phyloP scores from a whole-genome alignment of 1,140 invertebrate species.

The Penaeus vannamei region DNA sequence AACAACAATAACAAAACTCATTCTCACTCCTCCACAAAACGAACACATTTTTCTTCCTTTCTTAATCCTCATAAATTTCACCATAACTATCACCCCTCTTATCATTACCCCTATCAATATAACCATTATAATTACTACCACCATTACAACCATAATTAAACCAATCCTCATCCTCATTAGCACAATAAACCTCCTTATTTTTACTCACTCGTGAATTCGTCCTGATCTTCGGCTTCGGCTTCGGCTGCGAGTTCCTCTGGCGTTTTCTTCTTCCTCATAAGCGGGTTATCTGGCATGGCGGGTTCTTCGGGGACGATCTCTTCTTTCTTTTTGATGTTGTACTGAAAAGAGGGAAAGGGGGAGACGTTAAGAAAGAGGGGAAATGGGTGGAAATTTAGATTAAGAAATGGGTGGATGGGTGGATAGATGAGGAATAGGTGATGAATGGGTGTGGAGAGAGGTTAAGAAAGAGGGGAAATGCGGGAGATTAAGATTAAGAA shows the following conservation, averaged over 20 bases:
- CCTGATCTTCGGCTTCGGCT: conserved; percentile 93
- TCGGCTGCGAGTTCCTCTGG: conserved; percentile 96
- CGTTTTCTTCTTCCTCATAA: conserved; percentile 98
- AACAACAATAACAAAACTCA: too few relatives aligned
- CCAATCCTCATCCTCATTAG: not conserved
- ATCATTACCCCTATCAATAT: conserved; percentile 17
- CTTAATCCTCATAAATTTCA: too few relatives aligned
- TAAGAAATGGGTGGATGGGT: too few relatives aligned
- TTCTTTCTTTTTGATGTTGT: conserved; percentile 98
- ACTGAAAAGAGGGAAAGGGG: conserved; percentile 77
- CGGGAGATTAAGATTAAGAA: too few relatives aligned
- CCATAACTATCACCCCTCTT: too few relatives aligned
- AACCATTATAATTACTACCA: not conserved
- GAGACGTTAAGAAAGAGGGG: not conserved
- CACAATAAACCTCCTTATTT: not conserved
- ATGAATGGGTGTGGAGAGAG: too few relatives aligned
- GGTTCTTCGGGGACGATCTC: conserved; percentile 83
- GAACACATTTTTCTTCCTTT: too few relatives aligned
- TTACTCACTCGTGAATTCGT: conserved; percentile 95
- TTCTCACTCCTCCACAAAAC: too few relatives aligned
- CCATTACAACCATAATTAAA: not conserved
- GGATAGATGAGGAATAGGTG: too few relatives aligned
- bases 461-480: too few relatives aligned
- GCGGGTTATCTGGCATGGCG: conserved; percentile 78
- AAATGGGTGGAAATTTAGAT: not conserved